Percentiles rank a stretch among this genome's conserved stretches.
These are phyloP conservation scores for Spisula solida DNA, from an alignment of 2,888 invertebrate genomes.

Conservation along the genomic window DNA sequence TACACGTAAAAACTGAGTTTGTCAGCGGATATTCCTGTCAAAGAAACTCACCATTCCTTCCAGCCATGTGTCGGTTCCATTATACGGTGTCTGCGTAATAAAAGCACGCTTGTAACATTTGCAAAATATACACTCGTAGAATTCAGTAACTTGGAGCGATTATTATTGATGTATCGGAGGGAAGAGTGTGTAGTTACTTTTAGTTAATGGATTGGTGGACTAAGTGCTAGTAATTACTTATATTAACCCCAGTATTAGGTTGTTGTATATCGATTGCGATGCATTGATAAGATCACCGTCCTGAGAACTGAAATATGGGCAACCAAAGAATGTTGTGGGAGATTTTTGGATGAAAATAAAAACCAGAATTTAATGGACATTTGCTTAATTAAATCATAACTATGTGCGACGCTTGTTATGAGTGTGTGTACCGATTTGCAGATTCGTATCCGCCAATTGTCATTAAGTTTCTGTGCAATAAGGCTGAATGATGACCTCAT, in stretches of 20 bases:
- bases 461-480: too few species aligned
- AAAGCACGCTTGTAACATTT: constrained; percentile 16
- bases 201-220: constrained; percentile 36
- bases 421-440: background rate
- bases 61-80: background rate
- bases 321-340: background rate
- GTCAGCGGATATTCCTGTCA: too few species aligned
- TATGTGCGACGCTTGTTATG: background rate
- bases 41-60: background rate
- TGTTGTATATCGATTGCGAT: constrained; percentile 22
- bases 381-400: background rate
- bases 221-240: constrained; percentile 31
- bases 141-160: constrained; percentile 14
- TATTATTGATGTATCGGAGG: constrained; percentile 23
- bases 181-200: constrained; percentile 31
- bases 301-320: background rate
- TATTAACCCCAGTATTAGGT: constrained; percentile 30
- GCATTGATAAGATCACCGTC: constrained; percentile 33
- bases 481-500: too few species aligned
- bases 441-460: too few species aligned
- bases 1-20: too few species aligned
- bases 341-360: background rate
- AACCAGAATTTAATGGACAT: background rate
- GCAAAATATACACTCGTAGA: background rate
- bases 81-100: constrained; percentile 2